These are phyloP conservation scores for Drosophila leontia DNA, from an alignment of 1,140 invertebrate species.

Conservation along the genomic window DNA sequence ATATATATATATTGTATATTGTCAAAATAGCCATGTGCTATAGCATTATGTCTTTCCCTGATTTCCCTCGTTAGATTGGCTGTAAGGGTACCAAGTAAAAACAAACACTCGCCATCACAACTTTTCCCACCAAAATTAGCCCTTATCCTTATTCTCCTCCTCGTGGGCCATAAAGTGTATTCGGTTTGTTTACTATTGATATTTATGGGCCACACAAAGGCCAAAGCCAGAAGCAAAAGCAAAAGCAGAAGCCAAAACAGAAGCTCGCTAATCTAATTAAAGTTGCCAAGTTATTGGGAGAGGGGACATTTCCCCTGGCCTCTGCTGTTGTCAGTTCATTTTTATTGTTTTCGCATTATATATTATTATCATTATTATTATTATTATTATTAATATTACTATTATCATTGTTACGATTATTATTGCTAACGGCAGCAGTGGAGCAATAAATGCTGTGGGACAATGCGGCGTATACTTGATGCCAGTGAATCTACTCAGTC, in stretches of 20 bases:
- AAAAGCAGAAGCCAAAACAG: background rate
- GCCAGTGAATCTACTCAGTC: constrained; percentile 1
- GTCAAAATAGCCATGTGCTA: no score
- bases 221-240: background rate
- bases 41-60: background rate
- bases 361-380: constrained; percentile 25
- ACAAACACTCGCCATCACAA: background rate
- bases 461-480: constrained; percentile 43
- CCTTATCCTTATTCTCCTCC: no score
- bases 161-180: constrained; percentile 5
- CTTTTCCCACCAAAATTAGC: background rate
- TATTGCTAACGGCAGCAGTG: background rate
- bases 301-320: background rate
- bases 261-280: constrained; percentile 63
- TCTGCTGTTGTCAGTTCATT: constrained; percentile 19
- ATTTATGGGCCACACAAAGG: constrained; percentile 26
- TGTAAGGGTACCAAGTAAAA: background rate
- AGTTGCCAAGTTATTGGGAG: constrained; percentile 40
- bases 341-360: constrained; percentile 52
- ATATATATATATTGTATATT: no score
- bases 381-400: background rate
- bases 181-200: constrained; percentile 24
- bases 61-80: background rate
- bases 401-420: background rate
- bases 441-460: background rate